Conservation (phyloP, 2,888 invertebrate species). For the Chrysopilus asiliformis region DNA sequence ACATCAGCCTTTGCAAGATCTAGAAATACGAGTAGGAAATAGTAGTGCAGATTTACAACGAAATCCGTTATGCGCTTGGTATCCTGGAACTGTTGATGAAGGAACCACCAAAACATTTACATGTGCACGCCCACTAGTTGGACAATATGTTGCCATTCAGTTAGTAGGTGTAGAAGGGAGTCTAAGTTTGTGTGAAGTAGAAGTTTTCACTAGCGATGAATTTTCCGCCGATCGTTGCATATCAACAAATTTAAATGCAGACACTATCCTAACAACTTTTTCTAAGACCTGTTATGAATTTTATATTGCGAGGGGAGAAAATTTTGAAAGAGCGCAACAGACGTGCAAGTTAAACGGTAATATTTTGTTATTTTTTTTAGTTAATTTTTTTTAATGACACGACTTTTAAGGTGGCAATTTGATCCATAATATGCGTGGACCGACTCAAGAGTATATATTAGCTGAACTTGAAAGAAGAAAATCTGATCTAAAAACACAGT, state of each 20-base stretch:
- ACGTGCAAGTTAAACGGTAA: conserved; percentile 63
- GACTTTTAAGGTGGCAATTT: conserved; percentile 29
- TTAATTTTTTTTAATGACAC: conserved; percentile 1
- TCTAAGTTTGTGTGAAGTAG: conserved; percentile 79
- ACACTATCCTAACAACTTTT: conserved; percentile 70
- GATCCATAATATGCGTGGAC: conserved; percentile 33
- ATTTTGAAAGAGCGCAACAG: conserved; percentile 65
- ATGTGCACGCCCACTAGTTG: conserved; percentile 71
- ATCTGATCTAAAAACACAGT: conserved; percentile 63
- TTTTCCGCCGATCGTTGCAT: conserved; percentile 76
- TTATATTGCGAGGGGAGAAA: conserved; percentile 65
- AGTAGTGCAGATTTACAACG: conserved; percentile 75
- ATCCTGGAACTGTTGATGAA: conserved; percentile 84
- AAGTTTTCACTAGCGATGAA: conserved; percentile 84
- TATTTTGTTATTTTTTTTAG: neutral
- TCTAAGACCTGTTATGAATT: conserved; percentile 82
- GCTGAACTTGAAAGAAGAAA: conserved; percentile 72
- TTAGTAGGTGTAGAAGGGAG: conserved; percentile 84
- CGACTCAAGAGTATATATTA: conserved; percentile 40
- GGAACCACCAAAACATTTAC: conserved; percentile 83
- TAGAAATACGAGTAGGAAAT: conserved; percentile 84
- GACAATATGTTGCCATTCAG: conserved; percentile 79
- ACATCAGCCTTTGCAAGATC: conserved; percentile 75
- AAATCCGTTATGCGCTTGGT: conserved; percentile 87
- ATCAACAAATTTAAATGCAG: conserved; percentile 57